Conservation (phyloP, 2,113 vertebrate species). For the Nesogale talazaci region DNA sequence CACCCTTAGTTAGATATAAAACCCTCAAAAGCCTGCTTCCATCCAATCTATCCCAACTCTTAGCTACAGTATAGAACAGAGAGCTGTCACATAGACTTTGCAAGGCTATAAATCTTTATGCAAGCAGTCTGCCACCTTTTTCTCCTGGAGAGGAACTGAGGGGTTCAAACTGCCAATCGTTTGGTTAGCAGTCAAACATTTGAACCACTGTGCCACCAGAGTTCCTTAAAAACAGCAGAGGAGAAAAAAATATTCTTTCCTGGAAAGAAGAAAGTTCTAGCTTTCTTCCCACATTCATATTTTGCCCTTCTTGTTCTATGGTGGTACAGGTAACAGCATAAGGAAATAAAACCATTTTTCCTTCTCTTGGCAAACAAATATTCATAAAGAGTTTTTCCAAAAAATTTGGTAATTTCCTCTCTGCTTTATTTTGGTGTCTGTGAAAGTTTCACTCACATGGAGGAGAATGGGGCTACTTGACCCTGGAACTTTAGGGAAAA, state of each 20-base stretch:
- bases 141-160: too few species aligned
- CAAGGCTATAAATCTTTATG: too few species aligned
- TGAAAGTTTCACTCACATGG: neutral
- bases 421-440: neutral
- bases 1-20: neutral
- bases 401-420: conserved; percentile 7
- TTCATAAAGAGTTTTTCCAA: neutral
- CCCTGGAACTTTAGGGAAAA: neutral
- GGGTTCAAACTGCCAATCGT: too few species aligned
- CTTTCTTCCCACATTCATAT: neutral
- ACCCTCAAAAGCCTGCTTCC: too few species aligned
- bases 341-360: neutral
- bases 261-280: neutral
- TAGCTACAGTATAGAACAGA: too few species aligned
- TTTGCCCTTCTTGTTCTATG: neutral
- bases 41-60: too few species aligned
- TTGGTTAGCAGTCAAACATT: too few species aligned
- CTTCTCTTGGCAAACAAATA: neutral
- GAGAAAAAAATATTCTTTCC: neutral
- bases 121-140: too few species aligned
- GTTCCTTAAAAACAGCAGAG: neutral
- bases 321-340: neutral
- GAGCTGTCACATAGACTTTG: too few species aligned
- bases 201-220: too few species aligned
- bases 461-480: neutral